Evolutionary conservation across 2,113 vertebrate genomes (phyloP).

Genomic region (Hyperoodon ampullatus): DNA sequence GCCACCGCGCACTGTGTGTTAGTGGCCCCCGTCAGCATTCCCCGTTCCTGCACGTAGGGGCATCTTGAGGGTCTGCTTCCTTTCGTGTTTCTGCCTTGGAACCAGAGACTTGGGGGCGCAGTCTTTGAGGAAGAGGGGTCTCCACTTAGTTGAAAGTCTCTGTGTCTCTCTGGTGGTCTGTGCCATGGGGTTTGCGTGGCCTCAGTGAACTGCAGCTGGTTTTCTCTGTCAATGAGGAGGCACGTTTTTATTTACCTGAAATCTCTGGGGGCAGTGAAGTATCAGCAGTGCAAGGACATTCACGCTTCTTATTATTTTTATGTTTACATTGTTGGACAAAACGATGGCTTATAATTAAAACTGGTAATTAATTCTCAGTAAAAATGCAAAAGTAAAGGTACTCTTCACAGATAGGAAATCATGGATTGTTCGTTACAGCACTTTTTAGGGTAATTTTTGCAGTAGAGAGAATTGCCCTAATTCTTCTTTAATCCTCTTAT

Average conservation of each 20-base stretch:
- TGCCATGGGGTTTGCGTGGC: no score
- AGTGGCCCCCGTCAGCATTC: fast-evolving
- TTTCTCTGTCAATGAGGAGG: background rate
- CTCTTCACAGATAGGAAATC: fast-evolving
- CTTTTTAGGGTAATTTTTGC: fast-evolving
- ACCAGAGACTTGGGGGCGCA: background rate
- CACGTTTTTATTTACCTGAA: background rate
- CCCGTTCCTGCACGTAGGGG: background rate
- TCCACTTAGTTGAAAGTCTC: background rate
- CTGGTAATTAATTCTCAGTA: fast-evolving
- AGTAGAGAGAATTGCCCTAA: fast-evolving
- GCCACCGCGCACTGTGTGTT: fast-evolving
- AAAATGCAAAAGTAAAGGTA: no score
- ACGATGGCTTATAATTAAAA: background rate
- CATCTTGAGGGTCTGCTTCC: background rate
- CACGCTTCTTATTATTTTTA: fast-evolving
- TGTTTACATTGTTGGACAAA: background rate
- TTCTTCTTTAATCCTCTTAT: fast-evolving
- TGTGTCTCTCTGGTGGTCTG: fast-evolving
- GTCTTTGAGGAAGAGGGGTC: background rate
- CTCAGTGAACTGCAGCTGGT: background rate
- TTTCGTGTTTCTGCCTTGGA: background rate
- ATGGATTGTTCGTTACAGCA: fast-evolving
- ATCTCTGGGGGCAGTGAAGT: no score
- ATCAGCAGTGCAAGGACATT: fast-evolving